Conservation (phyloP, 1,140 invertebrate species). For the Propsilocerus akamusi region DNA sequence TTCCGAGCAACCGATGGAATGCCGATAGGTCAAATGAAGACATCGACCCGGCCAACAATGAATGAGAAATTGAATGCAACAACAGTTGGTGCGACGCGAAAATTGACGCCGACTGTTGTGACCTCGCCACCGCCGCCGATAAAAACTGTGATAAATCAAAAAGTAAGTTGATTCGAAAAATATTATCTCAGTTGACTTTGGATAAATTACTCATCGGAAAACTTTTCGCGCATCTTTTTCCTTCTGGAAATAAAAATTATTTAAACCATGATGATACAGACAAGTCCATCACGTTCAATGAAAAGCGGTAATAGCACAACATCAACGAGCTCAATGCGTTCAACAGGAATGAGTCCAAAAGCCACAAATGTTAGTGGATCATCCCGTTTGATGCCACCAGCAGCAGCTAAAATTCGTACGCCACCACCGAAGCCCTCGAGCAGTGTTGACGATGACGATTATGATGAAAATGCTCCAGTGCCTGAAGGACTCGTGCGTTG, state of each 20-base stretch:
- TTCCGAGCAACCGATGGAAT: background rate
- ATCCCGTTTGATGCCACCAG: background rate
- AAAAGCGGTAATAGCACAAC: background rate
- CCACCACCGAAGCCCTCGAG: background rate
- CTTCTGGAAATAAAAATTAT: background rate
- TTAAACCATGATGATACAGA: background rate
- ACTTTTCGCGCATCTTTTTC: background rate
- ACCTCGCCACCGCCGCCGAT: background rate
- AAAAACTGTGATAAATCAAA: background rate
- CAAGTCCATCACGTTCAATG: background rate
- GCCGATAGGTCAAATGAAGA: background rate
- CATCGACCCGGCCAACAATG: background rate
- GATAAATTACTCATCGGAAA: background rate
- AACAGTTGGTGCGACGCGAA: background rate
- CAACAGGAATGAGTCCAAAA: background rate
- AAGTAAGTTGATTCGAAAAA: background rate
- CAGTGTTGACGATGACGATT: background rate
- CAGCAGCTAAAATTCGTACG: background rate
- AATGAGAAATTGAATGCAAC: background rate
- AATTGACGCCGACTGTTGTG: background rate
- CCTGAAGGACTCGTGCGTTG: slow-evolving; percentile 31
- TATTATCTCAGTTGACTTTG: background rate
- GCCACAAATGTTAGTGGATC: background rate
- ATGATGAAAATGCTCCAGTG: slow-evolving; percentile 8
- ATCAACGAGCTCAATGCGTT: background rate